These are phyloP conservation scores for Novumbra hubbsi DNA, from an alignment of 2,797 vertebrate genomes.

Conservation along the genomic window DNA sequence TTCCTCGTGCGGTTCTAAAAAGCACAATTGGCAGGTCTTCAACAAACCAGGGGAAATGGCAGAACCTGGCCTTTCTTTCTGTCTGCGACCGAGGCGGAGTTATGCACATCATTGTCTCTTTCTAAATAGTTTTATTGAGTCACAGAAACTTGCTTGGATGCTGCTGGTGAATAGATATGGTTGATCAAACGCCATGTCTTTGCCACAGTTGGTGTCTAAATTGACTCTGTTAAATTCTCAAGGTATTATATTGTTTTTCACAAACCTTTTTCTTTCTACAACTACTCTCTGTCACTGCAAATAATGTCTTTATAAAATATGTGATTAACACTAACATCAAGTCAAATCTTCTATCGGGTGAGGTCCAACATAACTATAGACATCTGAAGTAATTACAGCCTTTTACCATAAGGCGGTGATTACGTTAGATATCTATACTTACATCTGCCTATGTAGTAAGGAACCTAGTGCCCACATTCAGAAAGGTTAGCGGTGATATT, in stretches of 20 bases:
- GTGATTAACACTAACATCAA: not conserved
- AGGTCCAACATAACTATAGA: too few species aligned
- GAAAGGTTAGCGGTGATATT: not conserved
- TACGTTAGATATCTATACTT: not conserved
- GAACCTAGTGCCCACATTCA: not conserved
- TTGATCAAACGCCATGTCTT: not conserved
- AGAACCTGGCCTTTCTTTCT: not conserved
- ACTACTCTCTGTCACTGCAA: not conserved
- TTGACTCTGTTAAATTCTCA: not conserved
- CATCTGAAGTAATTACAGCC: too few species aligned
- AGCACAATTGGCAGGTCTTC: not conserved
- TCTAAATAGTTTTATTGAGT: not conserved
- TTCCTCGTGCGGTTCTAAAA: not conserved
- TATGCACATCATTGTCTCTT: not conserved
- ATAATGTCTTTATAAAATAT: not conserved
- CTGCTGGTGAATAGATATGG: not conserved
- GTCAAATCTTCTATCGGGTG: not conserved
- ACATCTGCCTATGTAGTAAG: not conserved
- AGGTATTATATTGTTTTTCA: not conserved
- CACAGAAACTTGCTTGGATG: not conserved
- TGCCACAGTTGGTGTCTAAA: not conserved
- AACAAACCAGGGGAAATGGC: not conserved
- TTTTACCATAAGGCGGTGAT: too few species aligned
- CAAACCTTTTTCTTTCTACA: not conserved
- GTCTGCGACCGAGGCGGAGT: not conserved